Base-by-base conservation (phyloP, 2,797 vertebrate species). In the Anas georgica region DNA sequence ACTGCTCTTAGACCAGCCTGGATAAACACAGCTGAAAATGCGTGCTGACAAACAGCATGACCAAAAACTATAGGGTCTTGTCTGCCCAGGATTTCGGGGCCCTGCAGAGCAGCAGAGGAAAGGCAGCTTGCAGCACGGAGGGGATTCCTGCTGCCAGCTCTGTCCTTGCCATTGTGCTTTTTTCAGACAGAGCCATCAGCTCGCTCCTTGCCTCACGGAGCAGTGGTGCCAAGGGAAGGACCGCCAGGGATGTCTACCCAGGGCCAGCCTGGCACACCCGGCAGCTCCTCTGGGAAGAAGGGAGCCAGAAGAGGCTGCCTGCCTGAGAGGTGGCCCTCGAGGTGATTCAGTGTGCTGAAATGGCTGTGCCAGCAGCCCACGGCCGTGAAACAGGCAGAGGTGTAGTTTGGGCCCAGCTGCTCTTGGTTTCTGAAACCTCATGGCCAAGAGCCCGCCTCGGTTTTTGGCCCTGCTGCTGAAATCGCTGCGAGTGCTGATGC, bases 171-270 rank as follows among this genome's bases (percentile, higher is more conserved):
- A 48, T 43, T 25, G 29, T 41, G 48, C 54, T 63, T 41, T 31
- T 55, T 55, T 10, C 54, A 55, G 28, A 55, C 17, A 55, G 29
- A 7, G 46, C 7, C 48, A 48, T 48, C 22, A 48, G 48, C n/a
- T 84, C 0, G 0, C 58, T 62, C 63, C 58, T 25, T 14, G 41
- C 52, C 2, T 18, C 10, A 12, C 7, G 0, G 0, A 8, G 69
- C 66, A 56, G 72, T 0, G 1, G 60, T 31, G 73, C 55, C 22
- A 3, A 10, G 17, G 77, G n/a, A 55, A 86, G 70, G 39, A 26
- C 26, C 6, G 4, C 0, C 0, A 0, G 45, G 66, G 52, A 7
- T 1, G 13, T 5, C n/a, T 3, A 41, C 54, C 17, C 3, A 9
- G 37, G 17, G 17, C 4, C 33, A 80, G 85, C 54, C 54, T 81